Evolutionary conservation across 1,140 invertebrate genomes (phyloP).

Genomic region (Nephotettix cincticeps): DNA sequence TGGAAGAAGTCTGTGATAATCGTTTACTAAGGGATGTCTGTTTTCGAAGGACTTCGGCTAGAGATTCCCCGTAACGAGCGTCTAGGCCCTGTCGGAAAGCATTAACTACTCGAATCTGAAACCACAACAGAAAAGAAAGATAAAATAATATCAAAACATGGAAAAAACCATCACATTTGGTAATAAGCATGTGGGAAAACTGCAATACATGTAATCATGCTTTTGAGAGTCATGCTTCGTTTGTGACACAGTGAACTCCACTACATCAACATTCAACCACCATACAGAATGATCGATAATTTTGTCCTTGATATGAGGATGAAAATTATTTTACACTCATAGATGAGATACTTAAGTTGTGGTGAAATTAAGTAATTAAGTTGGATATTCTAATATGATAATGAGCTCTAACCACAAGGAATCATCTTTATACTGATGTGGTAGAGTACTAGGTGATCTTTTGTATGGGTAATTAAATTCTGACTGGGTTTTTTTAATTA

Average conservation of each 20-base stretch:
- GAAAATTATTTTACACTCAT: no score
- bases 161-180: background rate
- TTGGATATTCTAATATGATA: no score
- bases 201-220: conserved; percentile 1
- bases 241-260: conserved; percentile 3
- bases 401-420: no score
- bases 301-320: no score
- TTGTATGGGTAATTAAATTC: no score
- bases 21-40: conserved; percentile 87
- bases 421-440: no score
- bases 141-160: conserved; percentile 24
- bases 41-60: conserved; percentile 87
- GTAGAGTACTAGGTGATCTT: no score
- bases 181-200: background rate
- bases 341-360: no score
- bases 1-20: conserved; percentile 85
- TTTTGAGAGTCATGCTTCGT: background rate
- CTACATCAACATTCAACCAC: background rate
- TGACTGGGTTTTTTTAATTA: no score
- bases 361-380: no score
- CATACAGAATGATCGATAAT: no score
- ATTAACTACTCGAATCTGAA: conserved; percentile 97
- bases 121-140: conserved; percentile 34
- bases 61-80: conserved; percentile 87
- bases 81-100: conserved; percentile 98